Base-by-base conservation (phyloP, 2,113 vertebrate species). In the Todiramphus chloris region DNA sequence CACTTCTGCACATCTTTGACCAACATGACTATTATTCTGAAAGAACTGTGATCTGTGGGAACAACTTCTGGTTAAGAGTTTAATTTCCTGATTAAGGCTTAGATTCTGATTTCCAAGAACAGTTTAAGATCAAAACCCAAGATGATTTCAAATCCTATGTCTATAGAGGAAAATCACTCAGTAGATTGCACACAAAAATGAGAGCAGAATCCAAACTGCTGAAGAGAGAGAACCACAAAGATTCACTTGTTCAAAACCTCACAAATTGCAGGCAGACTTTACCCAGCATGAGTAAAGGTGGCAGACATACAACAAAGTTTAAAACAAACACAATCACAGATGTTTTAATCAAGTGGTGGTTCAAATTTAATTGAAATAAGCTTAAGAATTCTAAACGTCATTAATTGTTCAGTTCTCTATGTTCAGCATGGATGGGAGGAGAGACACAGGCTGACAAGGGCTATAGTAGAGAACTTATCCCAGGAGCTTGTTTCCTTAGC, bases 121-220 rank as follows among this genome's bases (percentile, higher is more conserved):
- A 70, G 11, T 13, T 8, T 44, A 75, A 66, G 50, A 69, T 44
- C 75, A 83, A 83, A 87, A 41, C 28, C 10, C 43, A 44, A 51
- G 30, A 39, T 35, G 43, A 91, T 75, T 95, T n/a, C 33, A 72
- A 87, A 60, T 60, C 35, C 25, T 11, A 4, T 13, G 17, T 14
- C 46, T 84, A 5, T 5, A n/a, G 30, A 56, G 27, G 35, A 53
- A 87, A 82, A 27, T 60, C 0, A 0, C 41, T 73, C 0, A 0
- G 33, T 64, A 85, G 15, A 80, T 28, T 90, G 59, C 35, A 90
- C 66, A 44, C 44, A 82, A 25, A 83, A 89, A 62, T 6, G 11
- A 83, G 63, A 91, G 50, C 20, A 70, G 37, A 58, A 67, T 93
- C 50, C 67, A 73, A 91, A 64, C 48, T 41, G 41, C 58, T 75